Evolutionary conservation across 2,113 vertebrate genomes (phyloP).

Genomic region (Tinamus guttatus): DNA sequence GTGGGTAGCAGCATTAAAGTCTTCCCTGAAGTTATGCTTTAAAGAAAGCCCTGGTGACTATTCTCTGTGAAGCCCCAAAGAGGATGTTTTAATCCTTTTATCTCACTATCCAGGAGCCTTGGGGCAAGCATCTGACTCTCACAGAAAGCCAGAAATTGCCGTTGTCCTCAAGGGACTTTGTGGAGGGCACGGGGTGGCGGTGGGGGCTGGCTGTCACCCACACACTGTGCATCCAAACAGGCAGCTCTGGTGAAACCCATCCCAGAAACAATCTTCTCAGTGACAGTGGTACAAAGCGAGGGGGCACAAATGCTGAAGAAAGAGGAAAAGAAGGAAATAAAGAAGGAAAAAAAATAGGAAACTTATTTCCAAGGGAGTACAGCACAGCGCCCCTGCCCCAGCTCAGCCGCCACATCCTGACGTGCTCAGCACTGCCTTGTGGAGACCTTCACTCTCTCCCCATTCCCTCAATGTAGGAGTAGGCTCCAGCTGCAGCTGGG

Average conservation of each 20-base stretch:
- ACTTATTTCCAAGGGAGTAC: too few species aligned
- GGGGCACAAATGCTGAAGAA: neutral
- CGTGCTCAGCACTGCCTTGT: neutral
- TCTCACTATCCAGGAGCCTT: neutral
- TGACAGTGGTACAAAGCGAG: neutral
- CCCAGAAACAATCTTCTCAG: neutral
- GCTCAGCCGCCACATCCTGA: too few species aligned
- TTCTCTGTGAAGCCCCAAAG: neutral
- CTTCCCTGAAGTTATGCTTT: neutral
- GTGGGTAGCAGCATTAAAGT: neutral
- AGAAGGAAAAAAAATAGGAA: neutral
- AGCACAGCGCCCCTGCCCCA: neutral
- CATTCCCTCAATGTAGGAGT: neutral
- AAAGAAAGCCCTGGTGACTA: neutral
- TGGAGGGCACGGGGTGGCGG: neutral
- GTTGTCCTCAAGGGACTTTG: neutral
- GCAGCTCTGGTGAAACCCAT: neutral
- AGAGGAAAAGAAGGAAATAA: neutral
- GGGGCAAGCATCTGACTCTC: neutral
- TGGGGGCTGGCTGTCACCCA: neutral
- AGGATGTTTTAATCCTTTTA: conserved; percentile 33
- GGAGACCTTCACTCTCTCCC: neutral
- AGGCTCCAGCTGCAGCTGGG: neutral
- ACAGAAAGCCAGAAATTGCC: neutral
- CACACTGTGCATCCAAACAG: neutral